These are phyloP conservation scores for Peromyscus nudipes DNA, from an alignment of 2,797 vertebrate genomes.

Conservation along the genomic window DNA sequence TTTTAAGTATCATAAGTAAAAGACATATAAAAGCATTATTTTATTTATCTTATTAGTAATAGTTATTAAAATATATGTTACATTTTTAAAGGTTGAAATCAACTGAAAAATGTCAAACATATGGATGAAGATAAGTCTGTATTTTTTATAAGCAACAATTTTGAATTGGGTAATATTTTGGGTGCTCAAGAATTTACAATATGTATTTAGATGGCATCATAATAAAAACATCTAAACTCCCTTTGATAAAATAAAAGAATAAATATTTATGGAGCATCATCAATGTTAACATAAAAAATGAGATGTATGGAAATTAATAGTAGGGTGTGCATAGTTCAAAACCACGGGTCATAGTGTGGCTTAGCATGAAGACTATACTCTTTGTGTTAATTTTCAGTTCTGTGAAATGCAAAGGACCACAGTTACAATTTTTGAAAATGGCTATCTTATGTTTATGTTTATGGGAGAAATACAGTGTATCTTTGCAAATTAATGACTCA, in stretches of 20 bases:
- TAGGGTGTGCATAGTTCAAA: background rate
- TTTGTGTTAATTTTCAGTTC: conserved; percentile 71
- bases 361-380: conserved; percentile 37
- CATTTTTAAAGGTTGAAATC: background rate
- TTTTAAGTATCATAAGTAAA: background rate
- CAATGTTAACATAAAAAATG: background rate
- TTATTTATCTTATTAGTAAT: background rate
- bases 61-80: background rate
- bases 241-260: background rate
- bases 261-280: background rate
- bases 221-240: background rate
- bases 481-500: conserved; percentile 1
- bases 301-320: background rate
- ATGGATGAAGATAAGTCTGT: background rate
- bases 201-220: background rate
- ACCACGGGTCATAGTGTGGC: background rate
- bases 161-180: background rate
- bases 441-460: background rate
- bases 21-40: background rate
- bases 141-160: background rate
- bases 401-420: conserved; percentile 8
- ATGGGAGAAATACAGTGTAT: conserved; percentile 40
- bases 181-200: background rate
- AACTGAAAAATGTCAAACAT: background rate
- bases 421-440: conserved; percentile 57